Evolutionary conservation across 2,888 invertebrate species (phyloP).

Genomic region (Drosophila pegasa): DNA sequence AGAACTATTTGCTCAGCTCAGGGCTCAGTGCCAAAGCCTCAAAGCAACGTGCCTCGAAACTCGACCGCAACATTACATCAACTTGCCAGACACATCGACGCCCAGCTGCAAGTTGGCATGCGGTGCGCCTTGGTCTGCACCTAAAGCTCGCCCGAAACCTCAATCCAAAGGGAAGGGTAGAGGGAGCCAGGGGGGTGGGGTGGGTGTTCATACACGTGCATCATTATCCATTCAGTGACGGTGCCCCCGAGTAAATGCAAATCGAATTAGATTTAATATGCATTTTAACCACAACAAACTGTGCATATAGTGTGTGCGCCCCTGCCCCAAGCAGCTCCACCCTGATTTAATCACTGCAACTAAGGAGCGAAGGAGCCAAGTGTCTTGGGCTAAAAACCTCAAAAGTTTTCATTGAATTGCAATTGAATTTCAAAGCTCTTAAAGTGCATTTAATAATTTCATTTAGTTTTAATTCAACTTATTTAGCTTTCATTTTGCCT

Average conservation of each 20-base stretch:
- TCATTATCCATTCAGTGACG: slow-evolving; percentile 57
- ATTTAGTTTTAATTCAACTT: slow-evolving; percentile 7
- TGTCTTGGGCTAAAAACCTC: slow-evolving; percentile 29
- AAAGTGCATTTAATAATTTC: slow-evolving; percentile 6
- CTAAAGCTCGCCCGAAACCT: slow-evolving; percentile 23
- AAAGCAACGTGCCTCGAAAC: slow-evolving; percentile 76
- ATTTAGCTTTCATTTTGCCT: not conserved
- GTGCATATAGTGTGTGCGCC: slow-evolving; percentile 52
- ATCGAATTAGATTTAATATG: slow-evolving; percentile 78
- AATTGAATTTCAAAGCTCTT: not conserved
- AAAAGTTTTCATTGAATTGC: slow-evolving; percentile 22
- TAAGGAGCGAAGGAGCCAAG: slow-evolving; percentile 2
- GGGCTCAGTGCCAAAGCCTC: slow-evolving; percentile 61
- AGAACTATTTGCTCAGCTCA: slow-evolving; percentile 60
- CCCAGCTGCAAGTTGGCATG: slow-evolving; percentile 49
- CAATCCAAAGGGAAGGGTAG: too few species aligned
- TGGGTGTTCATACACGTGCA: slow-evolving; percentile 22
- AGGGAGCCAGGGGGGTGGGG: too few species aligned
- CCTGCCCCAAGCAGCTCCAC: not conserved
- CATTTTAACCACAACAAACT: slow-evolving; percentile 69
- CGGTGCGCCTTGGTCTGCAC: slow-evolving; percentile 40
- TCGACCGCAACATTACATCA: slow-evolving; percentile 75
- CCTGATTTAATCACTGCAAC: slow-evolving; percentile 15
- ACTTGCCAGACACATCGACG: slow-evolving; percentile 56
- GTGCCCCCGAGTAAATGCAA: slow-evolving; percentile 55